These are phyloP conservation scores for Plebejus anna DNA, from an alignment of 2,888 invertebrate species.

Conservation along the genomic window DNA sequence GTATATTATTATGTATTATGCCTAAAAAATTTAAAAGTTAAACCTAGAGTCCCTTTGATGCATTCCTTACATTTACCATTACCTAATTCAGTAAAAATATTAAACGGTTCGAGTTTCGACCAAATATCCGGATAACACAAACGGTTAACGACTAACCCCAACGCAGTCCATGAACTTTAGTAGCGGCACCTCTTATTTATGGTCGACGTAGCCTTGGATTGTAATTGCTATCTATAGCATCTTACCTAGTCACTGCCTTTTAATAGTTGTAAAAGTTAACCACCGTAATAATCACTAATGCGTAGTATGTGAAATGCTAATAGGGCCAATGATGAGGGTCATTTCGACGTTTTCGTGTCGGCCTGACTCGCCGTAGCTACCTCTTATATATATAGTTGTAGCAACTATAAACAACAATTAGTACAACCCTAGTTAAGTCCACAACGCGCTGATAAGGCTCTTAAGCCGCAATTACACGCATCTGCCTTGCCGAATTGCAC, in stretches of 20 bases:
- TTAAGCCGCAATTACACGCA: constrained; percentile 62
- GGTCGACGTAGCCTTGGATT: constrained; percentile 14
- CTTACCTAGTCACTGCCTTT: constrained; percentile 28
- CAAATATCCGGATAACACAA: neutral
- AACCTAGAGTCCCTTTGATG: neutral
- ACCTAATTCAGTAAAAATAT: neutral
- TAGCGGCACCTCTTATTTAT: neutral
- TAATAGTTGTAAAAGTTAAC: constrained; percentile 28
- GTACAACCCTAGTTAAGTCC: constrained; percentile 61
- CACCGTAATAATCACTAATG: constrained; percentile 23
- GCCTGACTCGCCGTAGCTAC: constrained; percentile 46
- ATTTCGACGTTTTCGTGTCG: constrained; percentile 42
- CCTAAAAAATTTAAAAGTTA: neutral
- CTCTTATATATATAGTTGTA: constrained; percentile 42
- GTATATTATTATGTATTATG: too few relatives aligned
- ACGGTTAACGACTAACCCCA: neutral
- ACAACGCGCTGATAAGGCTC: constrained; percentile 66
- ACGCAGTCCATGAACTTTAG: neutral
- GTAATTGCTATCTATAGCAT: constrained; percentile 22
- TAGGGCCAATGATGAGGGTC: constrained; percentile 31
- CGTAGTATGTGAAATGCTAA: constrained; percentile 33
- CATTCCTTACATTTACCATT: neutral
- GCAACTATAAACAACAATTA: constrained; percentile 61
- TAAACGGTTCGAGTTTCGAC: neutral
- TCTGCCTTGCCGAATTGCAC: constrained; percentile 30